These are phyloP conservation scores for Eupithecia pulchellata DNA, from an alignment of 2,888 invertebrate genomes.

Conservation along the genomic window DNA sequence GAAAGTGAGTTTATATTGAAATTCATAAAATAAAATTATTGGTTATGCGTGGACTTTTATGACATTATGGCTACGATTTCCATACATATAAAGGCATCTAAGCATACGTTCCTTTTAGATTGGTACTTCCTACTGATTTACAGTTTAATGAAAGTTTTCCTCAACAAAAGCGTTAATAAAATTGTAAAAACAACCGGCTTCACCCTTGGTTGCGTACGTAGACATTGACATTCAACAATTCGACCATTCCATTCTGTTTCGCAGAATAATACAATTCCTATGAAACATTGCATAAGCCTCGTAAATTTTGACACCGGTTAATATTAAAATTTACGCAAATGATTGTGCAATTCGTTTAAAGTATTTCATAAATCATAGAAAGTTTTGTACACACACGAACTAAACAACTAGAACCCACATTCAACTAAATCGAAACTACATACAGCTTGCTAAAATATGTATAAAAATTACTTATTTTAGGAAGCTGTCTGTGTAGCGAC, in stretches of 20 bases:
- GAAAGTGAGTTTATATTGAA: conserved; percentile 3
- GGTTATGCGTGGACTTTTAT: background rate
- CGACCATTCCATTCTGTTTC: conserved; percentile 35
- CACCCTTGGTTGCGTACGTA: conserved; percentile 57
- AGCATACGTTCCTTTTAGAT: background rate
- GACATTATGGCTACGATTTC: background rate
- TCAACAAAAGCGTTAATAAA: conserved; percentile 30
- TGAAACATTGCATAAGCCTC: conserved; percentile 55
- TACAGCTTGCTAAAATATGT: background rate
- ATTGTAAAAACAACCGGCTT: conserved; percentile 39
- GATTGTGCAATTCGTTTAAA: conserved; percentile 57
- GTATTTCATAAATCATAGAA: conserved; percentile 29
- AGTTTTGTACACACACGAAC: conserved; percentile 13
- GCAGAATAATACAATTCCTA: conserved; percentile 56
- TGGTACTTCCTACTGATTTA: background rate
- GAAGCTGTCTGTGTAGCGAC: no score
- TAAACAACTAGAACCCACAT: background rate
- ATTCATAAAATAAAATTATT: background rate
- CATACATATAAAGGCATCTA: background rate
- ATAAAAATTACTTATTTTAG: no score
- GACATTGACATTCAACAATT: conserved; percentile 73
- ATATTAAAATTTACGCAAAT: conserved; percentile 74
- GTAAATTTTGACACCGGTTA: conserved; percentile 61
- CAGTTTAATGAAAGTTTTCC: conserved; percentile 17
- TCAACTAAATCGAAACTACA: background rate